These are phyloP conservation scores for Charadrius vociferus DNA, from an alignment of 2,113 vertebrate genomes.

Conservation along the genomic window DNA sequence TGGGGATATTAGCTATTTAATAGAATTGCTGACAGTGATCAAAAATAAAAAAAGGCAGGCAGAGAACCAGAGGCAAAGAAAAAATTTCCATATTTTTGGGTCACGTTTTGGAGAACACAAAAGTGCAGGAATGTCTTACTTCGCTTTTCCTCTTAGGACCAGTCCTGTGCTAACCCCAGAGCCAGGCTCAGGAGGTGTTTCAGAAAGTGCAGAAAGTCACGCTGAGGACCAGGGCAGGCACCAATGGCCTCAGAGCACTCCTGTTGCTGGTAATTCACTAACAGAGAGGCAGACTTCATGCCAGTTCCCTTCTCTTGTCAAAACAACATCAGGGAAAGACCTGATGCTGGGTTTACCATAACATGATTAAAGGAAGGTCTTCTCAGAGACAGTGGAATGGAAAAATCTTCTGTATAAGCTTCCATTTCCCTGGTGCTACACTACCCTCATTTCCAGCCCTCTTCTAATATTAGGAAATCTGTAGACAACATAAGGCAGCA, in stretches of 20 bases:
- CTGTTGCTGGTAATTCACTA: not conserved
- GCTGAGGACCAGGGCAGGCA: not conserved
- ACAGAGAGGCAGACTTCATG: not conserved
- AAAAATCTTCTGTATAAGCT: not conserved
- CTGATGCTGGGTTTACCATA: conserved; percentile 1
- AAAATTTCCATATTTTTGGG: not conserved
- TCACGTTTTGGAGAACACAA: not conserved
- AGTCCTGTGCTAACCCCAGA: not conserved
- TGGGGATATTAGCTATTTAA: not conserved
- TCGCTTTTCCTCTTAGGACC: not conserved
- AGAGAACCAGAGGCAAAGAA: not conserved
- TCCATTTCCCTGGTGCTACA: not conserved
- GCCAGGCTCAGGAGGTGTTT: not conserved
- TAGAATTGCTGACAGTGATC: not conserved
- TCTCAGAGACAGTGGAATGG: not conserved
- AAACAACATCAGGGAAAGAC: not conserved
- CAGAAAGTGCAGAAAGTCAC: not conserved
- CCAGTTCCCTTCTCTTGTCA: not conserved
- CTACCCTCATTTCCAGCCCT: not conserved
- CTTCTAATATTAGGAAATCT: not conserved
- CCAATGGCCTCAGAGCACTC: not conserved
- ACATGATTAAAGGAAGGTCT: not conserved
- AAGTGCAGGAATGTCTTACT: not conserved
- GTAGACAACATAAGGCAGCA: not conserved
- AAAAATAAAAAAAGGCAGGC: not conserved